Percentiles rank a stretch among this genome's conserved stretches.
These are phyloP conservation scores for Emys orbicularis DNA, from an alignment of 2,797 vertebrate genomes.

Conservation along the genomic window DNA sequence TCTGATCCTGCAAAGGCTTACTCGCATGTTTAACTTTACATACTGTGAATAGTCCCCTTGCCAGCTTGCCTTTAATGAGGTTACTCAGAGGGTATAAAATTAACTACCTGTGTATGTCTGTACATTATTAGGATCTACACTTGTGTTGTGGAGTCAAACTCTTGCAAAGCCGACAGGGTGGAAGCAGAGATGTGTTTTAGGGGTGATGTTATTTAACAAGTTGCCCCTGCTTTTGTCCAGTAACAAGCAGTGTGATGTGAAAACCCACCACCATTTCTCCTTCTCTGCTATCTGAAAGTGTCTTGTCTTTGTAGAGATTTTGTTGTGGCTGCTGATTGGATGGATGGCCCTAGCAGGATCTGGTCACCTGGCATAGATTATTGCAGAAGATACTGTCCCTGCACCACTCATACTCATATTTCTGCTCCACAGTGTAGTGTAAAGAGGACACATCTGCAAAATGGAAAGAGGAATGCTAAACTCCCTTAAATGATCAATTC, in stretches of 20 bases:
- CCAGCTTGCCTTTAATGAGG: not conserved
- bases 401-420: fast-evolving
- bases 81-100: fast-evolving
- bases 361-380: fast-evolving
- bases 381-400: not conserved
- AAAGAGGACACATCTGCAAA: not conserved
- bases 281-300: fast-evolving
- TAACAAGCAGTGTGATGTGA: fast-evolving
- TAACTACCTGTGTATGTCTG: not conserved
- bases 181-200: not conserved
- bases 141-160: not conserved
- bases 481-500: not conserved
- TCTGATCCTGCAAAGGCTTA: not conserved
- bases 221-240: not conserved
- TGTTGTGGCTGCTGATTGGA: not conserved
- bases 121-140: not conserved
- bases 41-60: not conserved
- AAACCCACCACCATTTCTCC: not conserved
- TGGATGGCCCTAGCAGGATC: not conserved
- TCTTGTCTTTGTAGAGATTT: not conserved
- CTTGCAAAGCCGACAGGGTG: not conserved
- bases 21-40: not conserved
- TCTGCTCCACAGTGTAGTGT: not conserved
- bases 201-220: not conserved
- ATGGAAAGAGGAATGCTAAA: not conserved